These are phyloP conservation scores for Synergus laeviventris DNA, from an alignment of 2,888 invertebrate species.

Conservation along the genomic window DNA sequence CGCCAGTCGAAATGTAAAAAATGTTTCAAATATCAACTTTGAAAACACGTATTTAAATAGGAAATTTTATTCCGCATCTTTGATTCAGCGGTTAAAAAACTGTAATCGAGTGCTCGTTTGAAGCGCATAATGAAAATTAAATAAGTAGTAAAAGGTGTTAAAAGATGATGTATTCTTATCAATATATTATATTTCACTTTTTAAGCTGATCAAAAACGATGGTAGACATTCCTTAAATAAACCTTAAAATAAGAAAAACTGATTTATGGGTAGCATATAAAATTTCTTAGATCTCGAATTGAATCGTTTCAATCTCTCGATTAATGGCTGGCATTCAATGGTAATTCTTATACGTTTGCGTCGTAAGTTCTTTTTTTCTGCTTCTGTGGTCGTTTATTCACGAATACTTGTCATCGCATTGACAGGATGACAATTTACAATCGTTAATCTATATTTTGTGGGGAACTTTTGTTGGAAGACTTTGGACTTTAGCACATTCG, in stretches of 20 bases:
- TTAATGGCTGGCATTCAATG: conserved; percentile 48
- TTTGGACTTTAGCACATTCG: not conserved
- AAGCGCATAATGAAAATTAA: too few relatives aligned
- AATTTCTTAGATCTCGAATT: conserved; percentile 7
- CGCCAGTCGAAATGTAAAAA: not conserved
- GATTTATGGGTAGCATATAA: conserved; percentile 6
- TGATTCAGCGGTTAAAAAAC: too few relatives aligned
- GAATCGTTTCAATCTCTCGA: not conserved
- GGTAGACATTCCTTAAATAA: too few relatives aligned
- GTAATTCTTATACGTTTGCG: conserved; percentile 39
- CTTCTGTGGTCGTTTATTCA: not conserved
- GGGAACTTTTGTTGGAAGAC: not conserved
- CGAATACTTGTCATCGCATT: not conserved
- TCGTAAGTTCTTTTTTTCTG: not conserved
- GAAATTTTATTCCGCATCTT: too few relatives aligned
- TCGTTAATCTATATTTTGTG: not conserved
- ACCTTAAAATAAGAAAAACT: too few relatives aligned
- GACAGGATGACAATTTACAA: not conserved
- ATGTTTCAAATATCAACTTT: too few relatives aligned
- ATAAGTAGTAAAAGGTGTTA: too few relatives aligned
- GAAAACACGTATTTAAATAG: too few relatives aligned
- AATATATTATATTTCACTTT: too few relatives aligned
- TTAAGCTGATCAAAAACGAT: too few relatives aligned
- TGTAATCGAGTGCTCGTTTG: too few relatives aligned
- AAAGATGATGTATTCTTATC: too few relatives aligned